A percentile compares a stretch with the other conserved stretches of the same genome.
Conservation (phyloP, 2,888 invertebrate species). For the Galerucella pusilla region DNA sequence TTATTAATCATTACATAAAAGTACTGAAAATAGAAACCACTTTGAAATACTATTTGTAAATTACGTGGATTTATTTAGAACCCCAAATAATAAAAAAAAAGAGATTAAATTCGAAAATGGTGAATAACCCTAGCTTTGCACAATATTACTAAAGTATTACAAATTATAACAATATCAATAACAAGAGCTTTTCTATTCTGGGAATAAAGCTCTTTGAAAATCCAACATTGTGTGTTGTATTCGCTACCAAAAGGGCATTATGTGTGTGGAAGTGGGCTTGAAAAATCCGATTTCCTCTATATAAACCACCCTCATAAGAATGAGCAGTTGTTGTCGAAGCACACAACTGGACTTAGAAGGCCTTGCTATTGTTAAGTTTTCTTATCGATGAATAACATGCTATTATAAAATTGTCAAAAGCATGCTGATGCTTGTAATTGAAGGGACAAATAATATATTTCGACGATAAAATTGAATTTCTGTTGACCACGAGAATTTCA, state of each 20-base stretch:
- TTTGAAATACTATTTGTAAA: constrained; percentile 11
- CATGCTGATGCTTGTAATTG: constrained; percentile 41
- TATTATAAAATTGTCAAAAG: constrained; percentile 48
- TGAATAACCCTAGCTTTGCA: constrained; percentile 47
- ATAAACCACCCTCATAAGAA: constrained; percentile 62
- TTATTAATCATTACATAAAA: constrained; percentile 19
- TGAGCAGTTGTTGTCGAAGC: constrained; percentile 50
- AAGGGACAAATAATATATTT: constrained; percentile 29
- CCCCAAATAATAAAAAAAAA: neutral
- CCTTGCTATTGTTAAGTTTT: constrained; percentile 45
- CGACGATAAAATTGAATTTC: constrained; percentile 19
- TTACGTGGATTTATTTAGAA: neutral
- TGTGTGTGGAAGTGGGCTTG: constrained; percentile 65
- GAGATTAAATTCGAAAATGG: constrained; percentile 20
- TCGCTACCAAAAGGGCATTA: constrained; percentile 56
- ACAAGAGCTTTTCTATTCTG: constrained; percentile 53
- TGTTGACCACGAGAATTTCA: constrained; percentile 18
- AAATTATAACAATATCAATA: constrained; percentile 60
- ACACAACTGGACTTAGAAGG: constrained; percentile 47
- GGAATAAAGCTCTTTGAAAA: constrained; percentile 57
- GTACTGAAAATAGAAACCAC: constrained; percentile 9
- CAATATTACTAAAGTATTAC: constrained; percentile 49
- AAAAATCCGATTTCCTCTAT: constrained; percentile 66
- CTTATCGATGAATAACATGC: constrained; percentile 46
- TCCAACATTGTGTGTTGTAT: constrained; percentile 58